Base-by-base conservation (phyloP, 2,888 invertebrate genomes). In the Ceramica pisi region DNA sequence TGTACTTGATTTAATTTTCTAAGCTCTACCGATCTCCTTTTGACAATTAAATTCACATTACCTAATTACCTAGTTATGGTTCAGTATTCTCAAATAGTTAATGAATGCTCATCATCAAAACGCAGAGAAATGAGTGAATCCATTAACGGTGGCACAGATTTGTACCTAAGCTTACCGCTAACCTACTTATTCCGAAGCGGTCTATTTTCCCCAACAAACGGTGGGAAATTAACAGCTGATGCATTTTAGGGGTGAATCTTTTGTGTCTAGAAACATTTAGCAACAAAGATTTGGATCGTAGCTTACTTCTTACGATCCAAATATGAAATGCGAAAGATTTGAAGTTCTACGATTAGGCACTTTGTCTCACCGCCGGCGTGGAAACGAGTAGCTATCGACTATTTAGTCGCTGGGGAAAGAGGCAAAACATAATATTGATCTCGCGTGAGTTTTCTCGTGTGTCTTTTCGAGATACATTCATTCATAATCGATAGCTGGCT, bases 181-280 rank as follows among this genome's bases (percentile, higher is more conserved):
- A 41, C 16, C 16, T 50, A 26, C 38, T 19, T 67, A 57, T 41
- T 21, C 23, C 3, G n/a, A 8, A 31, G 26, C 12, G 12, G 21
- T 31, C 2, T 41, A 53, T 21, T 60, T 60, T 44, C 23, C 16
- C 46, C 9, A 23, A 57, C 31, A 10, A 31, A 53, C 23, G 48
- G 23, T 59, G 72, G 48, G 78, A 74, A 74, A 55, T 26, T 19
- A 38, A 77, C 60, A 74, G 70, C 59, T 60, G 77, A 21, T 44
- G 70, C 26, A 69, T 50, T 44, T 68, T 8, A 12, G 12, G 14
- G 41, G 23, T 48, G 19, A 10, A 44, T 14, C n/a, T 53, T 76
- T 59, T 23, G 44, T 59, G 10, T 35, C 1, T 2, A 23, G 26
- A 55, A 35, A 35, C 10, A 67, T 69, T 46, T 51, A 26, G 51